Evolutionary conservation across 2,888 invertebrate genomes (phyloP).

Genomic region (Flexamia atlantica): DNA sequence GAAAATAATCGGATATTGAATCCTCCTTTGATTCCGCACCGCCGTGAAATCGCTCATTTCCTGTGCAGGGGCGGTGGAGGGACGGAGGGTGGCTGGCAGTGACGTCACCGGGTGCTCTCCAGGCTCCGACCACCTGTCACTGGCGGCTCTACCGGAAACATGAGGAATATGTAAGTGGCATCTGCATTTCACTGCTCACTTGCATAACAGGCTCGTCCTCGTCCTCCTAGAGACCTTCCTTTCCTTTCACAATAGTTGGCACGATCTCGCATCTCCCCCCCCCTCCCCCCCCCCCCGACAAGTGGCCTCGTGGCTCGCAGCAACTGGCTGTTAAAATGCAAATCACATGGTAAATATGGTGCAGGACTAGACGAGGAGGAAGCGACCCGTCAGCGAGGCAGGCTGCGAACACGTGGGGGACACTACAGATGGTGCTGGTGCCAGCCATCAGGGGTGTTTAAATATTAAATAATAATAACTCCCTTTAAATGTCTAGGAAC

Average conservation of each 20-base stretch:
- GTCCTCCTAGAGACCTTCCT: constrained; percentile 6
- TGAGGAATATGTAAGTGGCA: neutral
- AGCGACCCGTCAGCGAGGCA: neutral
- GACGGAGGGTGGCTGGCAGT: neutral
- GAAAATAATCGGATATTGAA: constrained; percentile 51
- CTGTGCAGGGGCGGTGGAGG: neutral
- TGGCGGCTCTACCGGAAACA: constrained; percentile 13
- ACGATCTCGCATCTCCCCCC: neutral
- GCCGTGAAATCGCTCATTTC: constrained; percentile 37
- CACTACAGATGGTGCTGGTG: neutral
- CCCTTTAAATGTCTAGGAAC: no score
- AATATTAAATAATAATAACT: no score
- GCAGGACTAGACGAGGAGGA: constrained; percentile 20
- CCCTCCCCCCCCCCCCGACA: neutral
- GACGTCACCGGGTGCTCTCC: neutral
- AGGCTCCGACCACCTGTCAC: neutral
- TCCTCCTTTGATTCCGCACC: constrained; percentile 48
- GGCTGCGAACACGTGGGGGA: neutral
- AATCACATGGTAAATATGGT: constrained; percentile 36
- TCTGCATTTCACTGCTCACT: constrained; percentile 41
- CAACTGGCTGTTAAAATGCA: constrained; percentile 35
- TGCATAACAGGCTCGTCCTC: constrained; percentile 35
- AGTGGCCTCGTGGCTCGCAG: constrained; percentile 29
- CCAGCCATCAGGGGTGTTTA: neutral
- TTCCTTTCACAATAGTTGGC: constrained; percentile 41